phyloP scores from a whole-genome alignment of 2,113 vertebrate genomes.

The Puntigrus tetrazona region DNA sequence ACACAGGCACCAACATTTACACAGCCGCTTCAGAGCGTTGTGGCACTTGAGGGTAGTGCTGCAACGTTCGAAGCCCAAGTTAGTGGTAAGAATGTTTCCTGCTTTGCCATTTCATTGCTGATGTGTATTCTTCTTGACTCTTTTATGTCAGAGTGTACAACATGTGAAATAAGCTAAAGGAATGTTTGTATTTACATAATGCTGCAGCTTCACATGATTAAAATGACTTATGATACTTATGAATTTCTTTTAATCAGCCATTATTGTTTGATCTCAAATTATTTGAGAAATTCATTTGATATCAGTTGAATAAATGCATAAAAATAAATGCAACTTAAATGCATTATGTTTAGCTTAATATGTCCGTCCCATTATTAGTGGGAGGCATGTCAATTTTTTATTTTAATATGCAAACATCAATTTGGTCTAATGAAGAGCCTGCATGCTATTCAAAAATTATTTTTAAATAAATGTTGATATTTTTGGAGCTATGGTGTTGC shows the following conservation, averaged over 20 bases:
- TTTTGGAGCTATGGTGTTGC: too few relatives aligned
- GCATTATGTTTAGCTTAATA: not conserved
- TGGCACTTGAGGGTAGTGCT: slow-evolving; percentile 99
- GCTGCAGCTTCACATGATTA: not conserved
- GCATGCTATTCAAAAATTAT: too few relatives aligned
- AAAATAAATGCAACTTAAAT: too few relatives aligned
- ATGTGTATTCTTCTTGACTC: not conserved
- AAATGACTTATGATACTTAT: too few relatives aligned
- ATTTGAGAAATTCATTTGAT: too few relatives aligned
- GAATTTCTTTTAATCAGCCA: not conserved
- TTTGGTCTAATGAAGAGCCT: too few relatives aligned
- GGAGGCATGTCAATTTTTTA: not conserved
- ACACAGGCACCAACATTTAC: slow-evolving; percentile 93
- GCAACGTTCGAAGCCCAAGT: slow-evolving; percentile 98
- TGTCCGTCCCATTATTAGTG: not conserved
- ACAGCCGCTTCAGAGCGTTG: slow-evolving; percentile 96
- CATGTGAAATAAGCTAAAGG: not conserved
- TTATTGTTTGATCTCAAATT: not conserved
- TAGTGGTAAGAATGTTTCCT: slow-evolving; percentile 85
- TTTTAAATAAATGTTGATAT: too few relatives aligned
- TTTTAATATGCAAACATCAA: not conserved
- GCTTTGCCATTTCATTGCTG: not conserved
- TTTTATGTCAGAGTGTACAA: not conserved
- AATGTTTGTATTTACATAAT: not conserved
- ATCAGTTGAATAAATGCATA: too few relatives aligned